Evolutionary conservation across 2,888 invertebrate genomes (phyloP), one percentile per base, ranked within the genome.

Genomic region (Erpobdella octoculata): DNA sequence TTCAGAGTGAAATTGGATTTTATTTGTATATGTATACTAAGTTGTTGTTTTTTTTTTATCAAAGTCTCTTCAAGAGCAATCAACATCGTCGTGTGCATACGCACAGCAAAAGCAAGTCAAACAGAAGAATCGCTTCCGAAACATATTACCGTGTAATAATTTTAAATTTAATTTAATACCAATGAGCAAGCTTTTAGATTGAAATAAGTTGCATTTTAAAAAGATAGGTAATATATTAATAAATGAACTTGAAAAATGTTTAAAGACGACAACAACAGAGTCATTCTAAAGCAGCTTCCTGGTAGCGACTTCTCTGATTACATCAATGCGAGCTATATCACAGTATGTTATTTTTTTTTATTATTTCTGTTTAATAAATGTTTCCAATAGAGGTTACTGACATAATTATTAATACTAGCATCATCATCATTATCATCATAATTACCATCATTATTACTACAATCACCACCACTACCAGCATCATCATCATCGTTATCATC

Each of bases 281-380:
- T 89, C 0, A 87, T 87, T 76, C 80, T 89, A 68, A 84, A 86
- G 38, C 82, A 84, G 8, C 73, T 78, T 21, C 84, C 85, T 64
- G 85, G 86, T 68, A 85, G 87, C 70, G 86, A 86, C 74, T 86
- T 86, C 76, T 86, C 88, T 0, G 89, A 89, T 83, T 90, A 89
- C 77, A 89, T 90, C 72, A 90, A 90, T 81, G 90, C 90, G 3
- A 89, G 88, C 1, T 89, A 88, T 78, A 87, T 90, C 74, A 87
- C 87, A 78, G 89, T 89, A 84, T 82, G 83, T 81, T 25, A 53
- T 53, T 53, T 53, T 18, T 48, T 48, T 9, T 3, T 6, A 3
- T 48, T 21, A 48, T 48, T 21, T 18, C 9, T 12, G 9, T 41
- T 41, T 48, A 21, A 48, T 21, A 48, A 48, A 21, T 21, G 25